Base-by-base conservation (phyloP, 2,888 invertebrate species). In the Caenorhabditis virilis region DNA sequence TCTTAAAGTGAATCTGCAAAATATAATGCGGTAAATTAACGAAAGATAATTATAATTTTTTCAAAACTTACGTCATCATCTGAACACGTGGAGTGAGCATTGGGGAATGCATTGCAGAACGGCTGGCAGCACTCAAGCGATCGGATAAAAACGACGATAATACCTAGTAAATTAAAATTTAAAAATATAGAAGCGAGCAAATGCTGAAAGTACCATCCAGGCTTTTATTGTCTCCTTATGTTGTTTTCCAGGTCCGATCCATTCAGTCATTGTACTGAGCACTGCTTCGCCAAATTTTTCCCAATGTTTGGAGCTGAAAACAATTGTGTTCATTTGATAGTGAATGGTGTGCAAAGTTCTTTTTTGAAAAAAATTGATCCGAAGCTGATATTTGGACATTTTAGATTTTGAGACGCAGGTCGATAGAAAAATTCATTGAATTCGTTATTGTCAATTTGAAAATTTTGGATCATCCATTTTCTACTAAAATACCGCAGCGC, bases 141-240 rank as follows among this genome's bases (percentile, higher is more conserved):
- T 79, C 79, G 20, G 79, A 72, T 13, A 79, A 51, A 48, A 76
- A 79, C 6, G 77, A 75, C 9, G 76, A 62, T n/a, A 79, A 33
- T 2, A 70, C 52, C 67, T 62, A 39, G 15, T 51, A 48, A 15
- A 5, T 46, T 46, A 4, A 15, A 42, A 42, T 42, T 4, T 4
- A 42, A 42, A 13, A 4, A n/a, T 50, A 16, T 16, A 18, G n/a
- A 53, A 53, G 11, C 13, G 15, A 5, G 20, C 23, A n/a, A n/a
- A n/a, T n/a, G n/a, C n/a, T n/a, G n/a, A n/a, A 16, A 33, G 30
- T 5, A 71, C 52, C 67, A 78, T 76, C 77, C 79, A 80, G 0
- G 77, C 73, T 39, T 67, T 71, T 16, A 77, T 53, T 5, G 79
- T 79, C 43, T 79, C 79, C 30, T 73, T 70, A 49, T 79, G 78